A percentile compares a stretch with the other conserved stretches of the same genome.
Conservation (phyloP, 1,140 invertebrate genomes). For the Halictus rubicundus region DNA sequence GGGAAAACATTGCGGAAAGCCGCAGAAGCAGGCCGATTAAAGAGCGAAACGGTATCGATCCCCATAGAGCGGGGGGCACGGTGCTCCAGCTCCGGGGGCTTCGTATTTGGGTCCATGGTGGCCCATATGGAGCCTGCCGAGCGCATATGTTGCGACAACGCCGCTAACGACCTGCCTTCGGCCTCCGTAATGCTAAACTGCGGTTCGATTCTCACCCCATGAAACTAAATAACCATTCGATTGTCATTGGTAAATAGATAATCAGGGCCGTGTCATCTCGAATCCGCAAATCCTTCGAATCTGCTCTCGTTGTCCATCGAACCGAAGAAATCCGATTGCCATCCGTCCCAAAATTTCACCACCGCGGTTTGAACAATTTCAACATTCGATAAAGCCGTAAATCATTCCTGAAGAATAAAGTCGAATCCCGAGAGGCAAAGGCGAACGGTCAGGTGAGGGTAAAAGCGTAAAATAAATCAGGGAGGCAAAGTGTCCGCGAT, state of each 20-base stretch:
- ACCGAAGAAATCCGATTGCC: neutral
- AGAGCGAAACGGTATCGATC: conserved; percentile 74
- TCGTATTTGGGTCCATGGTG: conserved; percentile 71
- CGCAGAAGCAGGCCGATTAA: conserved; percentile 70
- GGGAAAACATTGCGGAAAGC: conserved; percentile 48
- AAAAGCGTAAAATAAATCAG: too few relatives aligned
- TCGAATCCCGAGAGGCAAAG: too few relatives aligned
- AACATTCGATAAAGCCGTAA: too few relatives aligned
- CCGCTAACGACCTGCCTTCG: conserved; percentile 79
- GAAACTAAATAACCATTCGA: conserved; percentile 78
- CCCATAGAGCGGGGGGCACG: conserved; percentile 45
- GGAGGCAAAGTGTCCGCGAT: neutral
- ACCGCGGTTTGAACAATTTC: too few relatives aligned
- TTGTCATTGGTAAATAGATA: conserved; percentile 76
- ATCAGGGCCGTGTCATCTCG: conserved; percentile 61
- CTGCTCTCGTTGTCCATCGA: too few relatives aligned
- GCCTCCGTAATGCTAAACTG: conserved; percentile 78
- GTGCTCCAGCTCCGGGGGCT: conserved; percentile 57
- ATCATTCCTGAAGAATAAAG: neutral
- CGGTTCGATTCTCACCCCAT: conserved; percentile 75
- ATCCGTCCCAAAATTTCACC: too few relatives aligned
- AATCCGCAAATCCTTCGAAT: neutral
- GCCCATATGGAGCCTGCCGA: conserved; percentile 80
- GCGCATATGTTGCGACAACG: conserved; percentile 80
- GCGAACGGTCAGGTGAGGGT: too few relatives aligned